Percentiles rank a stretch among this genome's conserved stretches.
phyloP scores from a whole-genome alignment of 2,113 vertebrate genomes.

The Aspidoscelis tigris region DNA sequence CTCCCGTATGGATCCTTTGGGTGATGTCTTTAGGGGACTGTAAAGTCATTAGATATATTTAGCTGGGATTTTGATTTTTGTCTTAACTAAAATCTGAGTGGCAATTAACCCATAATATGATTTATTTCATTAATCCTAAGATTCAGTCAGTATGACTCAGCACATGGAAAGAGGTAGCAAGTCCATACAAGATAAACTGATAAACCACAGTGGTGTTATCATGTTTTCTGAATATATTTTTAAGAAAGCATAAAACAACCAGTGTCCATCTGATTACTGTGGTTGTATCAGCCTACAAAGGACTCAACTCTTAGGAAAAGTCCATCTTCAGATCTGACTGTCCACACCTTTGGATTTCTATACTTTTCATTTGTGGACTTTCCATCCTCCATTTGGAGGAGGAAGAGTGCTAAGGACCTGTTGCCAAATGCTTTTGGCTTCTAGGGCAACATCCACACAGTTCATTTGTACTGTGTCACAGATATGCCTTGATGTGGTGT shows the following conservation, averaged over 20 bases:
- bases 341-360: no score
- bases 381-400: no score
- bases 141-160: neutral
- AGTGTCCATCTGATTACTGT: neutral
- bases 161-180: neutral
- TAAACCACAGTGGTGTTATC: neutral
- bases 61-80: neutral
- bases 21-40: no score
- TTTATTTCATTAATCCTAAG: neutral
- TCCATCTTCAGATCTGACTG: no score
- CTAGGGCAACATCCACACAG: no score
- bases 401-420: no score
- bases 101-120: neutral
- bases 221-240: neutral
- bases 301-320: neutral
- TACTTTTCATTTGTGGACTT: no score
- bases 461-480: no score
- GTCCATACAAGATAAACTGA: neutral
- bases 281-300: neutral
- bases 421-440: no score
- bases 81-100: conserved; percentile 5
- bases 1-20: neutral
- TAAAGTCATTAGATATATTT: neutral
- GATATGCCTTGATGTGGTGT: no score
- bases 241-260: neutral